Base-by-base conservation (phyloP, 2,113 vertebrate genomes). In the Stegastes partitus region DNA sequence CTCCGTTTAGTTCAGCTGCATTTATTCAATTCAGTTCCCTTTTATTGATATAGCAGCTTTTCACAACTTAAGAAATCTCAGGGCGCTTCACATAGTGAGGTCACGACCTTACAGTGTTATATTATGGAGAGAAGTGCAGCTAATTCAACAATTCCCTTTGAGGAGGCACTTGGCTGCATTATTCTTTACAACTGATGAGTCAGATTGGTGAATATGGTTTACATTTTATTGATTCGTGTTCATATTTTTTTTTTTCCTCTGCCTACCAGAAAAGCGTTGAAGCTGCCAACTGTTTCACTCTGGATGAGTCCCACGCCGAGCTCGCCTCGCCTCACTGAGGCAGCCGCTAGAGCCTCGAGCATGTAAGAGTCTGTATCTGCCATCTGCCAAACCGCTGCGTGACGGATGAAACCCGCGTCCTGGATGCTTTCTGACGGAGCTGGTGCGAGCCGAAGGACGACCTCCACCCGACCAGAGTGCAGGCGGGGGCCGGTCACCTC, bases 331-430 rank as follows among this genome's bases (percentile, higher is more conserved):
- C 89, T 3, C 73, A 82, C 2, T 90, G 92, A 0, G 79, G 90
- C 70, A 93, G 82, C 15, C 63, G 61, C 0, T 80, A 81, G 26
- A 92, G 87, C 25, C 74, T 76, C 14, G 84, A 70, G 1, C 93
- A 91, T 26, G 15, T 92, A 1, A 58, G 69, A 73, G 83, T 28
- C 19, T 92, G 88, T 56, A 87, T 92, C 77, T n/a, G 67, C 81
- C 90, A 88, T 85, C 92, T 95, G 86, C 91, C 86, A 69, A 94
- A 89, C 26, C 68, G 65, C 50, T 93, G 94, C 62, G 62, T 94
- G 77, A 86, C 72, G 12, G 90, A 93, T 42, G 87, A 91, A 18
- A 65, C 58, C 1, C 83, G 88, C 91, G 25, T 93, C 92, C 58
- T 93, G 93, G 93, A 39, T 80, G 18, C 21, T 94, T 68, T 90